Percentiles rank a stretch among this genome's conserved stretches.
Conservation (phyloP, 2,797 vertebrate species). For the Chromis chromis region DNA sequence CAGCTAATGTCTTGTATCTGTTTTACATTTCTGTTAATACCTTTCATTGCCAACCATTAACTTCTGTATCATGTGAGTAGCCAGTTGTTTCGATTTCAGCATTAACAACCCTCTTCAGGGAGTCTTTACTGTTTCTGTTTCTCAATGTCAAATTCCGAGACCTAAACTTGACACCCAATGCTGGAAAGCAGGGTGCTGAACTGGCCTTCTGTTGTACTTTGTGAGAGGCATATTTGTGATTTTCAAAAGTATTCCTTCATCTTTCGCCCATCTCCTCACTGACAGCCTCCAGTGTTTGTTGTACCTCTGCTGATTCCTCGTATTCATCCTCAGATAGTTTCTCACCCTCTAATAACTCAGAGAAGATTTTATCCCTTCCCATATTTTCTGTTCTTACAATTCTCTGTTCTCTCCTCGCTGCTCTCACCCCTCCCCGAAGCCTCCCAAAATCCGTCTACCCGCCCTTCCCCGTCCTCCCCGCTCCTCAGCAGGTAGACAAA, state of each 20-base stretch:
- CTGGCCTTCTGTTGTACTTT: not conserved
- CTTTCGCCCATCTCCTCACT: not conserved
- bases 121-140: not conserved
- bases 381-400: not conserved
- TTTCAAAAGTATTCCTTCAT: not conserved
- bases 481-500: slow-evolving; percentile 54
- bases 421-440: not conserved
- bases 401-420: not conserved
- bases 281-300: not conserved
- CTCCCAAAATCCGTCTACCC: slow-evolving; percentile 10
- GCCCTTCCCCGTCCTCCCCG: slow-evolving; percentile 8
- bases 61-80: not conserved
- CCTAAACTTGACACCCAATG: not conserved
- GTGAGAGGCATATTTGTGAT: not conserved
- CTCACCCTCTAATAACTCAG: not conserved
- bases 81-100: slow-evolving; percentile 19
- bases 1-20: too few species aligned
- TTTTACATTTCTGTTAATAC: not conserved
- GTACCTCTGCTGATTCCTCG: not conserved
- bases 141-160: slow-evolving; percentile 1
- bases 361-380: not conserved
- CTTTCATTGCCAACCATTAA: slow-evolving; percentile 9
- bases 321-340: not conserved
- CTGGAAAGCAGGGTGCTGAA: not conserved
- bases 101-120: slow-evolving; percentile 13